Evolutionary conservation across 2,888 invertebrate genomes (phyloP), one percentile per base, ranked within the genome.

Genomic region (Epirrita christyi): DNA sequence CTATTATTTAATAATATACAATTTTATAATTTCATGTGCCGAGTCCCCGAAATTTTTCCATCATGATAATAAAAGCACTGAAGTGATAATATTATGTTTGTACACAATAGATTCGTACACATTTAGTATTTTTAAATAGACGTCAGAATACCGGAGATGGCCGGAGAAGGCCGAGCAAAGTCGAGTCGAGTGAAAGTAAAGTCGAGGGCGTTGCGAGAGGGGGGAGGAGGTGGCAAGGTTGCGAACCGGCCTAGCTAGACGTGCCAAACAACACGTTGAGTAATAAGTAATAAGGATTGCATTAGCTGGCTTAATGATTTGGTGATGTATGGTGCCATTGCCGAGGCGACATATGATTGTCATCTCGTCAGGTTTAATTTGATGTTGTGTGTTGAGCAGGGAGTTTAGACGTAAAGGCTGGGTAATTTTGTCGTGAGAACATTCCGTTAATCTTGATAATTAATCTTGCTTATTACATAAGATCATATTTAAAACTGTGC

Each of bases 231-330:
- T 70, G 68, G 77, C 90, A 89, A 90, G 90, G 90, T 86, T 90
- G 88, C 84, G 80, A 84, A 85, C 86, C 81, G 80, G 85, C 85
- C 75, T 76, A 85, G 78, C 75, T 76, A 85, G 78, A 80, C 84
- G 81, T 81, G 85, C 86, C 79, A 83, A 86, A 86, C 85, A 82
- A 81, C 83, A 70, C 70, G 80, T 89, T 88, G 88, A 82, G 90
- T 88, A 90, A 89, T 84, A 82, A 78, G 79, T 80, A 86, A 83
- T 85, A 84, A 84, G 74, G 75, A 74, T 88, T 88, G 87, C 87
- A 84, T 83, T 85, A 80, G 75, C 75, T 72, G 72, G 70, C 70
- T 76, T 81, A 81, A 81, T 81, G 81, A 80, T 74, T 71, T 59
- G 70, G 82, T 85, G 82, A 83, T 81, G 80, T 85, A 83, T 83